These are phyloP conservation scores for Triops cancriformis DNA, from an alignment of 1,140 invertebrate genomes.

Conservation along the genomic window DNA sequence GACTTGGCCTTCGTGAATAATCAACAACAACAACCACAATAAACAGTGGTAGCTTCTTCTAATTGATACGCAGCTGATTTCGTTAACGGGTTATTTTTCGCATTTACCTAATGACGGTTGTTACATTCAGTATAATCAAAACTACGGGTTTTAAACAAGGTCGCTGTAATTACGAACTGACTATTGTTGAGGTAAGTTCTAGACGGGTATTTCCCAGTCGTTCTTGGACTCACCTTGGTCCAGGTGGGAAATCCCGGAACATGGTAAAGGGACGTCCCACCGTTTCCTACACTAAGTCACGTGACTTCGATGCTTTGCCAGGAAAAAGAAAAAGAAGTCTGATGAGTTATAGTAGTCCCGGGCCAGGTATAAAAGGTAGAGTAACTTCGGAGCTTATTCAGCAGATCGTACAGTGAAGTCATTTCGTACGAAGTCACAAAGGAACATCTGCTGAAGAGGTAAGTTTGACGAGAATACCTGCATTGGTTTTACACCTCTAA, in stretches of 20 bases:
- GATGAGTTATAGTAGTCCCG: background rate
- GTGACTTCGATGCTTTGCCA: background rate
- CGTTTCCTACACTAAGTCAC: background rate
- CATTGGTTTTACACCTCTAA: background rate
- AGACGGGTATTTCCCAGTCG: background rate
- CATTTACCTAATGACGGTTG: background rate
- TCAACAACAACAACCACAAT: background rate
- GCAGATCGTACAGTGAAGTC: background rate
- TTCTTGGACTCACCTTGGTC: slow-evolving; percentile 5
- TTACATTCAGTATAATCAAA: background rate
- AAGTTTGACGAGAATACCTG: background rate
- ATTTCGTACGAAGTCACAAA: background rate
- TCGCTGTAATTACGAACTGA: too few species aligned
- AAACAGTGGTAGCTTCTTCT: background rate
- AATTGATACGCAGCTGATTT: background rate
- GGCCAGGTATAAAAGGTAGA: background rate
- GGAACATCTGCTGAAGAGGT: background rate
- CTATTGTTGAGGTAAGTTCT: background rate
- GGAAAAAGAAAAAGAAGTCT: background rate
- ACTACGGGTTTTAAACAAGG: background rate
- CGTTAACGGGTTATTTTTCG: background rate
- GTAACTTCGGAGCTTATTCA: background rate
- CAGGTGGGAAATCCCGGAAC: background rate
- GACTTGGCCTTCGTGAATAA: background rate
- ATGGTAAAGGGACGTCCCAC: background rate